Conservation (phyloP, 2,797 vertebrate genomes). For the Gallinago nigripennis region DNA sequence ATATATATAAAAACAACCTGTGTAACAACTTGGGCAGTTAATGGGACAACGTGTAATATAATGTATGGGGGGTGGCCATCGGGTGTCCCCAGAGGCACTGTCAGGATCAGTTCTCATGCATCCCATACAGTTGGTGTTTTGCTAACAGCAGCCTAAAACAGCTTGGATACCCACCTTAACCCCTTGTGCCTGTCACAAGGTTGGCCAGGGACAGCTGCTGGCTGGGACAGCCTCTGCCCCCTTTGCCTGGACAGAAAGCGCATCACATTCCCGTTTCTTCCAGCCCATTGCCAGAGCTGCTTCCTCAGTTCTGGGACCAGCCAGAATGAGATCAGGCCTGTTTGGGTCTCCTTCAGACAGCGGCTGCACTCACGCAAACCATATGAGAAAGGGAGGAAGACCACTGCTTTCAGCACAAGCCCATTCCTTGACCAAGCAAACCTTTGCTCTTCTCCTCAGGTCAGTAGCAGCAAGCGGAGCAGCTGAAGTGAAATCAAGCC, state of each 20-base stretch:
- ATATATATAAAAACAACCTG: not conserved
- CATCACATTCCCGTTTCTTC: rapidly evolving
- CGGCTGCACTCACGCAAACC: not conserved
- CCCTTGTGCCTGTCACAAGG: not conserved
- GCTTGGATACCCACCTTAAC: not conserved
- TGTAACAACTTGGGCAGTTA: not conserved
- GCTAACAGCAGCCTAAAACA: not conserved
- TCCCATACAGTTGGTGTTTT: not conserved
- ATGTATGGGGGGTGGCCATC: rapidly evolving
- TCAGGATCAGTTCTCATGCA: not conserved
- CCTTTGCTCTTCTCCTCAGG: not conserved
- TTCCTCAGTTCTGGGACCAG: not conserved
- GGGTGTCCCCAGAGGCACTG: not conserved
- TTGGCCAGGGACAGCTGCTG: not conserved
- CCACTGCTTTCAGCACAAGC: not conserved
- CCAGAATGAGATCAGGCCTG: rapidly evolving
- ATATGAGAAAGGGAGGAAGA: not conserved
- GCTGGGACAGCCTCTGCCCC: not conserved
- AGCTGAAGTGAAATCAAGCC: not conserved
- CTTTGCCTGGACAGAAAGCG: not conserved
- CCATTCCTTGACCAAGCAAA: not conserved
- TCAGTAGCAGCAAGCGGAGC: not conserved
- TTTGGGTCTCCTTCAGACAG: not conserved
- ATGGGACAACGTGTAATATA: not conserved
- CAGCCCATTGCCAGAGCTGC: not conserved